phyloP scores from a whole-genome alignment of 2,113 vertebrate species.

The Dromiciops gliroides region DNA sequence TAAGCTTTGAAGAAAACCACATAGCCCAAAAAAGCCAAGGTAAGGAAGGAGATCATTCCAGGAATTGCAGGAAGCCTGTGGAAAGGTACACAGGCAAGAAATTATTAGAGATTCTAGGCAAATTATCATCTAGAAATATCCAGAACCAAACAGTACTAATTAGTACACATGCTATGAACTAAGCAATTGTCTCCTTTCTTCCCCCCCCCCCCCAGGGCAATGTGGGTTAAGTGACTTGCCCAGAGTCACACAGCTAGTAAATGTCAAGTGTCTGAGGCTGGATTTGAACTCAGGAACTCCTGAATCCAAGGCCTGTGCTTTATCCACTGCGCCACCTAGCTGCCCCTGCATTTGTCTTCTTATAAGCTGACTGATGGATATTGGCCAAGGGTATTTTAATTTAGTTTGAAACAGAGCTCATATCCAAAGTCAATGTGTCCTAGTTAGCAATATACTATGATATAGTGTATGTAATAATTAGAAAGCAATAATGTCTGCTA shows the following conservation, averaged over 20 bases:
- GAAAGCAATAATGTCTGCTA: neutral
- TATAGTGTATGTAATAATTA: neutral
- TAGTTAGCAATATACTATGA: neutral
- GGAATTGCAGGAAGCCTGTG: neutral
- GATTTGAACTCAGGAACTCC: too few species aligned
- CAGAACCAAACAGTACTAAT: neutral
- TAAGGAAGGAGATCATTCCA: neutral
- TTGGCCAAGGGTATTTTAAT: neutral
- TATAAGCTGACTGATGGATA: neutral
- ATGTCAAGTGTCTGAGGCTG: too few species aligned
- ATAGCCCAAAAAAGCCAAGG: neutral
- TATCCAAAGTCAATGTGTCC: neutral
- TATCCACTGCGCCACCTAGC: too few species aligned
- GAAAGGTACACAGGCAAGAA: neutral
- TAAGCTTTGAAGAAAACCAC: neutral
- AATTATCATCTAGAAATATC: neutral
- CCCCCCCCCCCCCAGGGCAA: too few species aligned
- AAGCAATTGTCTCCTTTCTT: neutral
- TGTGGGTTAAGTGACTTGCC: too few species aligned
- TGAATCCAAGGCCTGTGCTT: too few species aligned
- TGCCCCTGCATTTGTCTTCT: neutral
- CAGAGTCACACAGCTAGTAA: too few species aligned
- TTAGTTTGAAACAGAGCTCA: conserved; percentile 6
- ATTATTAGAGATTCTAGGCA: neutral
- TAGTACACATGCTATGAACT: conserved; percentile 1